These are phyloP conservation scores for Podarcis siculus DNA, from an alignment of 2,797 vertebrate genomes.

Conservation along the genomic window DNA sequence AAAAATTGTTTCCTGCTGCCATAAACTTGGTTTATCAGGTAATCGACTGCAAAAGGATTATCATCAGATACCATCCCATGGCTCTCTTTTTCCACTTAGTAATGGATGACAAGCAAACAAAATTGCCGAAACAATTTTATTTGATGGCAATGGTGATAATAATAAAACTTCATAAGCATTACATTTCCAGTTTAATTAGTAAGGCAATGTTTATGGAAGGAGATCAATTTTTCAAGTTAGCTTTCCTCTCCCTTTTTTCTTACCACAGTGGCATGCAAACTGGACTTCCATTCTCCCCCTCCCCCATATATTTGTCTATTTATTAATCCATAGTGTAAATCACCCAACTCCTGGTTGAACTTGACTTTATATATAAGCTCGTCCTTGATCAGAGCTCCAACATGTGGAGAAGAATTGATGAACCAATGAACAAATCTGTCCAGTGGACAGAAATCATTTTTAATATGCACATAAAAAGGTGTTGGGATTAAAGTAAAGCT, in stretches of 20 bases:
- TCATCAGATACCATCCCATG: slow-evolving; percentile 60
- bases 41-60: slow-evolving; percentile 55
- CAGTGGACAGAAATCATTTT: slow-evolving; percentile 70
- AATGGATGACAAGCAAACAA: slow-evolving; percentile 13
- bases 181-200: slow-evolving; percentile 43
- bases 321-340: slow-evolving; percentile 37
- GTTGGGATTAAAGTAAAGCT: slow-evolving; percentile 64
- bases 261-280: slow-evolving; percentile 24
- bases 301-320: slow-evolving; percentile 36
- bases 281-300: slow-evolving; percentile 33
- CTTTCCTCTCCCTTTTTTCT: not conserved
- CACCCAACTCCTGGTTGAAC: slow-evolving; percentile 52
- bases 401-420: slow-evolving; percentile 62
- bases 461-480: slow-evolving; percentile 65
- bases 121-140: slow-evolving; percentile 49
- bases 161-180: slow-evolving; percentile 42
- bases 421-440: slow-evolving; percentile 55
- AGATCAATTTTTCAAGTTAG: slow-evolving; percentile 14
- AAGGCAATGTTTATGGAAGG: slow-evolving; percentile 15
- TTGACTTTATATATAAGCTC: slow-evolving; percentile 45
- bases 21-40: slow-evolving; percentile 62
- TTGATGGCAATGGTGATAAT: slow-evolving; percentile 43
- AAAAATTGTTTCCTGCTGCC: slow-evolving; percentile 56
- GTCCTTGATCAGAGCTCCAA: slow-evolving; percentile 61
- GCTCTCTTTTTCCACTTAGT: slow-evolving; percentile 49